phyloP scores from a whole-genome alignment of 2,113 vertebrate species.

The Ceyx margarethae region DNA sequence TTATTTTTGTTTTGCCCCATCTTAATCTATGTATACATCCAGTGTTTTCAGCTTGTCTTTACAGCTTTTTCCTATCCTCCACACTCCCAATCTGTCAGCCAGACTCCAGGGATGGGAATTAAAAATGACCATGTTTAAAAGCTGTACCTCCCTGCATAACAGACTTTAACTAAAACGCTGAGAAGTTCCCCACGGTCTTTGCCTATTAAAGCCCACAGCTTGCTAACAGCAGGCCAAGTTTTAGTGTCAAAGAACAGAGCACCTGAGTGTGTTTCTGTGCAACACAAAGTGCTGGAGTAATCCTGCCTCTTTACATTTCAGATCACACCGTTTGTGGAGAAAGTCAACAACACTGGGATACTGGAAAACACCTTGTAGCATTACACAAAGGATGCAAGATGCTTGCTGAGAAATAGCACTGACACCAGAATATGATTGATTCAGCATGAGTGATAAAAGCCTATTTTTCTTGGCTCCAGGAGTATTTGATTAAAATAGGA shows the following conservation, averaged over 20 bases:
- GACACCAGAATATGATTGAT: neutral
- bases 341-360: neutral
- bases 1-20: conserved; percentile 49
- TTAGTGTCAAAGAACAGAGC: conserved; percentile 15
- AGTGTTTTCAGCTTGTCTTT: conserved; percentile 20
- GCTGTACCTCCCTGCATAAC: neutral
- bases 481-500: conserved; percentile 21
- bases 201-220: conserved; percentile 21
- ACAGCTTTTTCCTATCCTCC: neutral
- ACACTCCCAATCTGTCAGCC: conserved; percentile 7
- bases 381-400: neutral
- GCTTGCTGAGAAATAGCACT: conserved; percentile 10
- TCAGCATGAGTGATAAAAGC: neutral
- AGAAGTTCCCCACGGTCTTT: neutral
- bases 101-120: conserved; percentile 12
- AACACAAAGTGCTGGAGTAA: neutral
- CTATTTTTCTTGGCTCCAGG: conserved; percentile 1
- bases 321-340: neutral
- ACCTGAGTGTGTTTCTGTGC: neutral
- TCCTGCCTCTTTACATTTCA: conserved; percentile 6
- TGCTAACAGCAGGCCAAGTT: neutral
- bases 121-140: conserved; percentile 51
- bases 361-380: conserved; percentile 32
- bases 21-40: conserved; percentile 27
- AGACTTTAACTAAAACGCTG: conserved; percentile 8